These are phyloP conservation scores for Pangasianodon gigas DNA, from an alignment of 2,113 vertebrate genomes.

Conservation along the genomic window DNA sequence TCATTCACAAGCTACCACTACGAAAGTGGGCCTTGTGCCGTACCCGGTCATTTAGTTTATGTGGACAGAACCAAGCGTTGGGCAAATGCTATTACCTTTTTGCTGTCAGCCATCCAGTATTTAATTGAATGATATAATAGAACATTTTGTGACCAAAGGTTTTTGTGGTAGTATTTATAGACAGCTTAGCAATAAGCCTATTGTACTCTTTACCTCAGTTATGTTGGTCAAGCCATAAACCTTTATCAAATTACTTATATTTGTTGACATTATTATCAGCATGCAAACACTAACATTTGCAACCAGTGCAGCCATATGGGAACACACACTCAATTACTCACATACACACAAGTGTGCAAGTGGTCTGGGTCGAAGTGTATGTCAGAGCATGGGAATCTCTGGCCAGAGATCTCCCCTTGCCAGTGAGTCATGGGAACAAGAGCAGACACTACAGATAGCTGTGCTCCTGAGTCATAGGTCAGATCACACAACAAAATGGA, in stretches of 20 bases:
- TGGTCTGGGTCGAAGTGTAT: slow-evolving; percentile 52
- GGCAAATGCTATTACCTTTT: not conserved
- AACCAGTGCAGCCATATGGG: not conserved
- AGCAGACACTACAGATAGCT: slow-evolving; percentile 55
- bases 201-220: not conserved
- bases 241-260: not conserved
- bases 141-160: not conserved
- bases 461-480: slow-evolving; percentile 24
- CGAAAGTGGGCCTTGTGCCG: no score
- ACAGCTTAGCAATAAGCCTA: not conserved
- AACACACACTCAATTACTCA: not conserved
- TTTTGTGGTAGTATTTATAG: not conserved
- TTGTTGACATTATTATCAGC: not conserved
- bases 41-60: not conserved
- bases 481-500: slow-evolving; percentile 12
- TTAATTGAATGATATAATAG: not conserved
- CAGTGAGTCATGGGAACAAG: slow-evolving; percentile 67
- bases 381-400: slow-evolving; percentile 68
- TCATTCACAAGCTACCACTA: no score
- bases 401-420: slow-evolving; percentile 54
- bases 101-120: not conserved
- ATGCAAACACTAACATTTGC: not conserved
- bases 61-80: not conserved
- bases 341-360: slow-evolving; percentile 14
- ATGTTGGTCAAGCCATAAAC: not conserved